phyloP scores from a whole-genome alignment of 2,113 vertebrate species.

The Aythya baeri region DNA sequence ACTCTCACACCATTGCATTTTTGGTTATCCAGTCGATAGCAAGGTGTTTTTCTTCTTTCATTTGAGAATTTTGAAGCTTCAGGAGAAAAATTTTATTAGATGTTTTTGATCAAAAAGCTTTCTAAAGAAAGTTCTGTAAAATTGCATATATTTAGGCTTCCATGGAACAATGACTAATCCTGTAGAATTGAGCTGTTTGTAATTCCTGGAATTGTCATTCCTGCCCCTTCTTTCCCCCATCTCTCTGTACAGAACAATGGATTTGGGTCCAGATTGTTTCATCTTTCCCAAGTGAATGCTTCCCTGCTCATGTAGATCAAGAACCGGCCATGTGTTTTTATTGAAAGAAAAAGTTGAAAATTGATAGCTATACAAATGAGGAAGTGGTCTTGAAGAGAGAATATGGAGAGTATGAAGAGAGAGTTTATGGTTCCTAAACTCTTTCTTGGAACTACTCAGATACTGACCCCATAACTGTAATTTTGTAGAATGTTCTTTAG shows the following conservation, averaged over 20 bases:
- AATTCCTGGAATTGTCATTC: background rate
- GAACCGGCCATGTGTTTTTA: background rate
- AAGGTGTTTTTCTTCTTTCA: background rate
- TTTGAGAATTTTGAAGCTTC: background rate
- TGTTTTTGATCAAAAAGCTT: background rate
- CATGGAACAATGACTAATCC: background rate
- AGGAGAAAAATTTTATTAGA: background rate
- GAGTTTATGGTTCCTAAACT: background rate
- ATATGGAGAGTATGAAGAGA: background rate
- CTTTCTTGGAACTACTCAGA: background rate
- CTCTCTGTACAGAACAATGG: background rate
- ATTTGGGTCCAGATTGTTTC: background rate
- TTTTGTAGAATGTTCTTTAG: background rate
- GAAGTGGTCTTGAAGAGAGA: background rate
- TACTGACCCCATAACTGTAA: background rate
- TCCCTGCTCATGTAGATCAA: background rate
- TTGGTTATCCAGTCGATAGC: background rate
- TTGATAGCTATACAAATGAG: background rate
- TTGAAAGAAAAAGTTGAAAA: background rate
- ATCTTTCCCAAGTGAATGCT: background rate
- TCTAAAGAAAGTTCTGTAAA: background rate
- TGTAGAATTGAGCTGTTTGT: background rate
- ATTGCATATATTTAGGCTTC: background rate
- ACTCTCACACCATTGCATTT: background rate
- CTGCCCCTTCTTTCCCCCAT: no score